These are phyloP conservation scores for Diadophis punctatus DNA, from an alignment of 2,113 vertebrate species.

Conservation along the genomic window DNA sequence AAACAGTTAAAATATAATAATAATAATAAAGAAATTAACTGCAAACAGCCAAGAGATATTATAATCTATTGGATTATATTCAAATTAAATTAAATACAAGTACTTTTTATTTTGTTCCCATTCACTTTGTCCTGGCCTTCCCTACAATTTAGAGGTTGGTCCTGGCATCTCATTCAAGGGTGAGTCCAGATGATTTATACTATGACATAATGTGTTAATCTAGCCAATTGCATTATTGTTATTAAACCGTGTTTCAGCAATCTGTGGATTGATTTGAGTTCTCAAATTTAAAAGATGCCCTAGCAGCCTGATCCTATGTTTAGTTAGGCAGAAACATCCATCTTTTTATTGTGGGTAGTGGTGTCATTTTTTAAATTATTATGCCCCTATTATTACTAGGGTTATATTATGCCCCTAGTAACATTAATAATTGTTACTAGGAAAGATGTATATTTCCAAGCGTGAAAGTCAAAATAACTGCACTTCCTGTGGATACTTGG, in stretches of 20 bases:
- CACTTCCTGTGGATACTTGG: not conserved
- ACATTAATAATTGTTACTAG: not conserved
- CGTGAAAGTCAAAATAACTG: not conserved
- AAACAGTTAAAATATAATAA: not conserved
- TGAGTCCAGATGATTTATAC: not conserved
- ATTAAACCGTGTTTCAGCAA: not conserved
- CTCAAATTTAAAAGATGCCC: not conserved
- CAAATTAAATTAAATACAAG: not conserved
- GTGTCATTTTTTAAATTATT: not conserved
- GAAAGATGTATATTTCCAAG: not conserved
- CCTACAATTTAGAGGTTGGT: not conserved
- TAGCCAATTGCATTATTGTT: not conserved
- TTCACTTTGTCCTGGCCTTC: not conserved
- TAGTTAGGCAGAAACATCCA: not conserved
- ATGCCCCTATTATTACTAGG: no score
- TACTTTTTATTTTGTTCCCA: not conserved
- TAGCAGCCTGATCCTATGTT: not conserved
- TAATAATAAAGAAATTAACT: not conserved
- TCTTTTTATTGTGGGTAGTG: not conserved
- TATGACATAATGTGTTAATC: not conserved
- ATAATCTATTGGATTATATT: not conserved
- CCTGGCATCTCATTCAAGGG: not conserved
- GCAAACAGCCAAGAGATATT: not conserved
- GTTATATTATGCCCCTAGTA: no score
- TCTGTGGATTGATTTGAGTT: not conserved